These are phyloP conservation scores for Pseudomyrmex sp. DNA, from an alignment of 1,140 invertebrate genomes.

Conservation along the genomic window DNA sequence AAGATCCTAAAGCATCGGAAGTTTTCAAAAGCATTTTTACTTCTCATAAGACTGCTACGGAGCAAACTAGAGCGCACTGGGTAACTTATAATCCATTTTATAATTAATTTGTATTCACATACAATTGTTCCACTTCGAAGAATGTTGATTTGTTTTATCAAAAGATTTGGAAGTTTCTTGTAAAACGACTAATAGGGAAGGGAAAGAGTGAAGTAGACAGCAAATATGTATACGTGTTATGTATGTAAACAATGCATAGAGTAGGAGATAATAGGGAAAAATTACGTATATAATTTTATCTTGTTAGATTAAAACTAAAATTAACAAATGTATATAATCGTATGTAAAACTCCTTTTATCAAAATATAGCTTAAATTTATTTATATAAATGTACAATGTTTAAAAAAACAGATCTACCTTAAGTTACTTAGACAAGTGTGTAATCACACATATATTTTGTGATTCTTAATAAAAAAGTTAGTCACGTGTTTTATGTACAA, in stretches of 20 bases:
- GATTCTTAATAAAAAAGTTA: slow-evolving; percentile 10
- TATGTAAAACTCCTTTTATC: slow-evolving; percentile 19
- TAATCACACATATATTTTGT: neutral
- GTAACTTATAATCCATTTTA: slow-evolving; percentile 99
- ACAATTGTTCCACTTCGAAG: too few relatives aligned
- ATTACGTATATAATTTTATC: too few relatives aligned
- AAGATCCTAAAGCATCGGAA: slow-evolving; percentile 95
- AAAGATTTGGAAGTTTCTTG: too few relatives aligned
- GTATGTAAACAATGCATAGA: too few relatives aligned
- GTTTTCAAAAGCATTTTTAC: slow-evolving; percentile 99
- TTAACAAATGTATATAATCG: slow-evolving; percentile 12
- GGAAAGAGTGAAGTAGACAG: too few relatives aligned
- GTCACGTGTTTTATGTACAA: slow-evolving; percentile 31
- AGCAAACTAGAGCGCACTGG: slow-evolving; percentile 97
- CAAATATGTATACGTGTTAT: too few relatives aligned
- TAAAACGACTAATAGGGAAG: too few relatives aligned
- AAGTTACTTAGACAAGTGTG: slow-evolving; percentile 31
- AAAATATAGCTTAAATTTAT: slow-evolving; percentile 64
- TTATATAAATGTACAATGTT: slow-evolving; percentile 51
- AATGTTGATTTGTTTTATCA: too few relatives aligned
- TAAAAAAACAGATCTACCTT: slow-evolving; percentile 63
- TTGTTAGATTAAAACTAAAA: slow-evolving; percentile 7
- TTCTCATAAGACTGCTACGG: slow-evolving; percentile 93
- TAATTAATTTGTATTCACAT: slow-evolving; percentile 87
- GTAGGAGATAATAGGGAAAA: too few relatives aligned